Evolutionary conservation across 1,140 invertebrate genomes (phyloP).

Genomic region (Zaprionus ornatus): DNA sequence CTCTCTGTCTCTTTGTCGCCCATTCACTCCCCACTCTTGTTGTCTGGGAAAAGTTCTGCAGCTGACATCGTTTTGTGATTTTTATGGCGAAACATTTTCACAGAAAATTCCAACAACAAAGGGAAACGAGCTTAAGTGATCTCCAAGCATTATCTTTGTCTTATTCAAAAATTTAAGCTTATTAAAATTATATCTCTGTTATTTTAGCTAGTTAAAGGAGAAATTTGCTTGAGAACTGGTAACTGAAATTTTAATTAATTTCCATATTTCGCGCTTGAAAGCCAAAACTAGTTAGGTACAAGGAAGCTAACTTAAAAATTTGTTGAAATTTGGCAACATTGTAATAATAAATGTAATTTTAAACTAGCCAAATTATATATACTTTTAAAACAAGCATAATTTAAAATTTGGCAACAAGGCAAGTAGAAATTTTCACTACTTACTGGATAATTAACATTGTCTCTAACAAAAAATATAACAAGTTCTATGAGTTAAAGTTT

Average conservation of each 20-base stretch:
- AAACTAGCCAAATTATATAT: too few species aligned
- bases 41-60: conserved; percentile 70
- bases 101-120: conserved; percentile 5
- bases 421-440: too few species aligned
- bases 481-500: too few species aligned
- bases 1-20: neutral
- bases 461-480: too few species aligned
- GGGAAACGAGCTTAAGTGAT: conserved; percentile 9
- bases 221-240: neutral
- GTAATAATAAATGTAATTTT: too few species aligned
- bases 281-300: too few species aligned
- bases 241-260: neutral
- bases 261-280: too few species aligned
- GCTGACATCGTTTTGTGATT: conserved; percentile 47
- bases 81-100: conserved; percentile 40
- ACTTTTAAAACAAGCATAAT: too few species aligned
- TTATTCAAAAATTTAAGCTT: neutral
- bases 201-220: neutral
- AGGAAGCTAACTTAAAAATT: too few species aligned
- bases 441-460: too few species aligned
- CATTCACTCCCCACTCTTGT: neutral
- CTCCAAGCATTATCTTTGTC: neutral
- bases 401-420: too few species aligned
- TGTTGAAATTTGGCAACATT: neutral
- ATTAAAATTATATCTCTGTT: neutral